Base-by-base conservation (phyloP, 2,113 vertebrate genomes). In the Bubo blakistoni region DNA sequence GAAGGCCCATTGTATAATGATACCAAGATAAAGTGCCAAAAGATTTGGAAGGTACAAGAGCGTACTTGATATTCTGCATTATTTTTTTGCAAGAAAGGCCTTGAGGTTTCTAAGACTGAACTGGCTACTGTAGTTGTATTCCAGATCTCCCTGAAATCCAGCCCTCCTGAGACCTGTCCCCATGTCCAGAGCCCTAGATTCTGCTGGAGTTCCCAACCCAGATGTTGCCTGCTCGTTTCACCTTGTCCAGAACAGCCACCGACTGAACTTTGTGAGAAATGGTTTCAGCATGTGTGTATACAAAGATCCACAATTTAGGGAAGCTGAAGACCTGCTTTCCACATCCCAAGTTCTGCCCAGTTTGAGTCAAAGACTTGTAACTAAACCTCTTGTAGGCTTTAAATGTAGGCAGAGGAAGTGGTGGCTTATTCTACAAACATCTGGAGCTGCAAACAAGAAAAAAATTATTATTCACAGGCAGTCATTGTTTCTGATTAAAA, bases 401-500 rank as follows among this genome's bases (percentile, higher is more conserved):
- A 80, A 91, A 72, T 21, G 10, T 36, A 73, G 63, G 46, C 46
- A 86, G 70, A 86, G 34, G 21, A 92, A 69, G 19, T 32, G 11
- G 15, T 32, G 6, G 34, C n/a, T 90, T 88, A 46, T 81, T 78
- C 67, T 66, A 66, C 54, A 92, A 69, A 92, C 25, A 92, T 57
- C 46, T 90, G 36, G 67, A 92, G 19, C 26, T 49, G 27, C 58
- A 90, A 93, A 77, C 3, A 7, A 76, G 36, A 32, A 90, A 81
- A 71, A 70, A 62, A 80, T 49, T 90, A 52, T 92, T 94, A 94
- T 96, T 95, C 92, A 90, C 13, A 34, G 16, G 69, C 34, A 81
- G 77, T 74, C 72, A 89, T 78, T 86, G 38, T 78, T 96, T 92
- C 86, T 5, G 3, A 95, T 94, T 91, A 71, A 89, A 94, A 96